phyloP scores from a whole-genome alignment of 2,888 invertebrate species.

The Lycophotia porphyrea region DNA sequence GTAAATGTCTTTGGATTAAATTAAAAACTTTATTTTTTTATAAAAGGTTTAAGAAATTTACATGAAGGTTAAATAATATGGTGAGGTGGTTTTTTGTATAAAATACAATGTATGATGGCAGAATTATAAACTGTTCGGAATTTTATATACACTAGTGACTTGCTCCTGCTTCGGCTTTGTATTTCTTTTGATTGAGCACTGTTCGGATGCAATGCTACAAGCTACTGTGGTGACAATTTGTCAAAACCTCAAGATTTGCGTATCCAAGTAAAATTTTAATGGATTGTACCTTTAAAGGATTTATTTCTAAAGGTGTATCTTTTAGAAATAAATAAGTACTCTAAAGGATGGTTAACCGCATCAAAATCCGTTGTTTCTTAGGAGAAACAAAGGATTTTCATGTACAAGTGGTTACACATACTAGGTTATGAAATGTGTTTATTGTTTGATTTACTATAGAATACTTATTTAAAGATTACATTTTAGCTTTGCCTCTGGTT shows the following conservation, averaged over 20 bases:
- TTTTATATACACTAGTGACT: background rate
- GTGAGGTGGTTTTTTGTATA: background rate
- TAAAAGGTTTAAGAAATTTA: constrained; percentile 14
- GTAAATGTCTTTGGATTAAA: constrained; percentile 42
- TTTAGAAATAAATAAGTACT: background rate
- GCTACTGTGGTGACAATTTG: background rate
- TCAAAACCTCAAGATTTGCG: background rate
- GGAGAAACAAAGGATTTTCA: background rate
- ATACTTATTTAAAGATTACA: background rate
- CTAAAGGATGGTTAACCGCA: background rate
- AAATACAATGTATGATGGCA: constrained; percentile 2
- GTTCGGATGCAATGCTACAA: background rate
- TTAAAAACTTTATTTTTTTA: constrained; percentile 10
- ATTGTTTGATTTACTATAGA: background rate
- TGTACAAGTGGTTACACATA: background rate
- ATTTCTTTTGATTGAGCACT: background rate
- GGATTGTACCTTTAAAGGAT: background rate
- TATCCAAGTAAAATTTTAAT: background rate
- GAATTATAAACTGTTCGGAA: background rate
- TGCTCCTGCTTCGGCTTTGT: background rate
- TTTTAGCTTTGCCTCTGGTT: background rate
- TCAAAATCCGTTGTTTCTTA: background rate
- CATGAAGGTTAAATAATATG: constrained; percentile 7
- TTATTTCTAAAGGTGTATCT: background rate
- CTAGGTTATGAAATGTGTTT: background rate